These are phyloP conservation scores for Drosophila anceps DNA, from an alignment of 2,888 invertebrate genomes.

Conservation along the genomic window DNA sequence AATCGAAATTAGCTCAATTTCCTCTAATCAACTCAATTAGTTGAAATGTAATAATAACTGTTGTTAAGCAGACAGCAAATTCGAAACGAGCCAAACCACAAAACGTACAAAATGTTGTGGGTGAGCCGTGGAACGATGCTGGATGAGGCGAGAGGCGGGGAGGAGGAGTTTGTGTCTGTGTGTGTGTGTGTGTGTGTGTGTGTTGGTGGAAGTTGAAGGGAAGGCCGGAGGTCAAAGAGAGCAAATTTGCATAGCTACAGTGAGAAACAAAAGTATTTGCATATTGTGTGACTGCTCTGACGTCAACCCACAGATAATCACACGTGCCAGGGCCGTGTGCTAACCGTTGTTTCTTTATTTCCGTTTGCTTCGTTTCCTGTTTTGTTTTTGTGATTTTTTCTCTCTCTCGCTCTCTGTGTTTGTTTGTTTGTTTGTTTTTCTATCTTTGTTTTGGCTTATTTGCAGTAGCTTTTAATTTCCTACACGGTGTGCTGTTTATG, in stretches of 20 bases:
- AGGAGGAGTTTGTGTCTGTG: conserved; percentile 1
- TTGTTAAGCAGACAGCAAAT: conserved; percentile 57
- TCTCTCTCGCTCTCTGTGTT: neutral
- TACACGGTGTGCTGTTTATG: conserved; percentile 70
- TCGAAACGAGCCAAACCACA: conserved; percentile 58
- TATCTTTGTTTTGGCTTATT: conserved; percentile 44
- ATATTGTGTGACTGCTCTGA: conserved; percentile 65
- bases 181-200: conserved; percentile 3
- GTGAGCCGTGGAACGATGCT: neutral
- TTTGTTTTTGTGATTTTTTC: conserved; percentile 5
- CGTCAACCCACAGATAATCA: conserved; percentile 62
- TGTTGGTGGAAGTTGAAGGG: neutral
- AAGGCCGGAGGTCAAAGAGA: conserved; percentile 4
- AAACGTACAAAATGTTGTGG: conserved; percentile 53
- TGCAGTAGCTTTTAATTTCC: conserved; percentile 74
- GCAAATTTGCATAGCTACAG: conserved; percentile 67
- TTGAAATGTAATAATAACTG: conserved; percentile 72
- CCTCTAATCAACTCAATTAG: conserved; percentile 78
- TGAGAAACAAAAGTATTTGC: conserved; percentile 68
- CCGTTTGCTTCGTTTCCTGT: conserved; percentile 42
- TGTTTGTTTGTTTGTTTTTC: conserved; percentile 17
- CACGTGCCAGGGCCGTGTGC: conserved; percentile 55
- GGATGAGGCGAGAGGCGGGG: neutral
- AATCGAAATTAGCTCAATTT: conserved; percentile 59
- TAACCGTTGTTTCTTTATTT: conserved; percentile 61